Evolutionary conservation across 2,888 invertebrate genomes (phyloP), one percentile per base, ranked within the genome.

Genomic region (Conops quadrifasciatus): DNA sequence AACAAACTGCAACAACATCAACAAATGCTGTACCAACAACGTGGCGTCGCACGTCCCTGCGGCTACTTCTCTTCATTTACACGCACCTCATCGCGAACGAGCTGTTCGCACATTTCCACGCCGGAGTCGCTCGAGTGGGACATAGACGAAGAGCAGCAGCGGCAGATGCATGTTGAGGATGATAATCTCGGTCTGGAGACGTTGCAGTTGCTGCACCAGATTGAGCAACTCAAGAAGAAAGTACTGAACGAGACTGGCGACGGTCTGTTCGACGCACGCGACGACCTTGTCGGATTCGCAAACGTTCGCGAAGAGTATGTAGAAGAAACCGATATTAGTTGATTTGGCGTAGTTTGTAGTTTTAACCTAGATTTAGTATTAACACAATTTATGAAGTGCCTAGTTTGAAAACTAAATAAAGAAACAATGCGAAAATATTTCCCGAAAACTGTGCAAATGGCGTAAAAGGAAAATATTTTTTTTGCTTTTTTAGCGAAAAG

Each of bases 71-170:
- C 51, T 4, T 59, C 72, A 28, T 78, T 81, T 64, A 80, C 83
- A 49, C 80, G 85, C 82, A 87, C 80, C 79, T 87, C 79, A 78
- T 82, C 84, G 24, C 83, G 82, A 58, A 84, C 87, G 13, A 88
- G 88, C 73, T 90, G 89, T 89, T 90, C 90, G 0, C 86, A 89
- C 76, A 89, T 89, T 53, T 89, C 90, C 1, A 91, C 90, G 11
- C 90, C 90, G 5, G 90, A 91, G 79, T 91, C 91, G 2, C 85
- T 91, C 62, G 91, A 91, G 83, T 91, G 91, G 91, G 91, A 91
- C 80, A 88, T 90, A 2, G 89, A 89, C 65, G 88, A 85, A 24
- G 85, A 87, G 63, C 84, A 85, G 70, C 83, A 84, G 67, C 80
- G 81, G 0, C 83, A 84, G 69, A 70, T 86, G 70, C 82, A 80